Evolutionary conservation across 2,113 vertebrate genomes (phyloP).

Genomic region (Sander vitreus): DNA sequence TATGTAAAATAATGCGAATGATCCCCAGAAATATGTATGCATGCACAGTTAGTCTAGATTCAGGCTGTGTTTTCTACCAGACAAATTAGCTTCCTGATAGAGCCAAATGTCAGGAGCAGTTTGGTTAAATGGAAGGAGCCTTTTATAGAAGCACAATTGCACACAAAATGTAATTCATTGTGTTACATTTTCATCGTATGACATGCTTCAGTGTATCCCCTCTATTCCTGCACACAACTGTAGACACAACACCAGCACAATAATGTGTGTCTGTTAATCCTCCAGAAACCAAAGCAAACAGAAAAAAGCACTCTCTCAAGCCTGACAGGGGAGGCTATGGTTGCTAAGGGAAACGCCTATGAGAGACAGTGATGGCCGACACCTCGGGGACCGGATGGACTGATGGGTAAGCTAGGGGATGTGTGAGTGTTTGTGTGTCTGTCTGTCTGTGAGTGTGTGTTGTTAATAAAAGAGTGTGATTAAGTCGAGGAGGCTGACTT

Average conservation of each 20-base stretch:
- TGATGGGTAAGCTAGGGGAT: constrained; percentile 49
- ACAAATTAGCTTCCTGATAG: constrained; percentile 40
- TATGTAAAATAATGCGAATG: constrained; percentile 78
- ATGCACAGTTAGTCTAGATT: constrained; percentile 32
- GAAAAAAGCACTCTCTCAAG: constrained; percentile 33
- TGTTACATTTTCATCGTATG: not conserved
- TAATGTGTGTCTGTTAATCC: constrained; percentile 56
- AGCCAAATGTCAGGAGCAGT: constrained; percentile 21
- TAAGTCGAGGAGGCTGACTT: constrained; percentile 10
- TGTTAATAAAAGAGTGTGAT: constrained; percentile 35
- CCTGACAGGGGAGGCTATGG: constrained; percentile 62
- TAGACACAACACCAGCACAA: constrained; percentile 16
- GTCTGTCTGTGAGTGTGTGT: not conserved
- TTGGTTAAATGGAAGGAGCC: constrained; percentile 18
- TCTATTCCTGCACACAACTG: constrained; percentile 12
- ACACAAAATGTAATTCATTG: not conserved
- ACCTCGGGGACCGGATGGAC: constrained; percentile 55
- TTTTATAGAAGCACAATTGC: constrained; percentile 12
- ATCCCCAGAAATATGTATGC: constrained; percentile 58
- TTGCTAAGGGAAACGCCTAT: constrained; percentile 71
- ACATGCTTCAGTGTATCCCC: not conserved
- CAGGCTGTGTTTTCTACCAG: constrained; percentile 11
- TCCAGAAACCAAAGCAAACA: constrained; percentile 59
- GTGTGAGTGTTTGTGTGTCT: constrained; percentile 19
- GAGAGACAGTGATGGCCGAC: constrained; percentile 65